These are phyloP conservation scores for Agrochola litura DNA, from an alignment of 2,888 invertebrate species.

Conservation along the genomic window DNA sequence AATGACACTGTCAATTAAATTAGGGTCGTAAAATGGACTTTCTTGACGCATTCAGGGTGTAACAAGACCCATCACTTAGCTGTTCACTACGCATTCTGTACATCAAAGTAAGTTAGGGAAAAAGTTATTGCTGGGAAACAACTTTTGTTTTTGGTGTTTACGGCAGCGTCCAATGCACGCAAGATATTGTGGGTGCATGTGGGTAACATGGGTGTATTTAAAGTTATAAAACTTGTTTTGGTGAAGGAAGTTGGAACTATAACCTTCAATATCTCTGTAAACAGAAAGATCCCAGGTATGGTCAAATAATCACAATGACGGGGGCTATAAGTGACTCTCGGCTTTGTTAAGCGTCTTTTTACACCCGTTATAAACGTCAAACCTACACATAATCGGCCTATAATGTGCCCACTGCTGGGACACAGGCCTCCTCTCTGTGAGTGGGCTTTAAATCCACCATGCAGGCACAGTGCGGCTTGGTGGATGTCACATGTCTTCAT, in stretches of 20 bases:
- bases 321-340: too few relatives aligned
- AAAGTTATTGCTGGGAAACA: not conserved
- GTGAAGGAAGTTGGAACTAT: not conserved
- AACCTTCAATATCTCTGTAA: not conserved
- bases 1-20: constrained; percentile 44
- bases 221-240: too few relatives aligned
- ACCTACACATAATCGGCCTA: not conserved
- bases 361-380: not conserved
- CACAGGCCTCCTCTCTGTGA: not conserved
- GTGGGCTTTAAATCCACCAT: not conserved
- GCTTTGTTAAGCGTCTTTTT: not conserved
- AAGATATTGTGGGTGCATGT: not conserved
- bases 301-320: not conserved
- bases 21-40: constrained; percentile 1
- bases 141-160: not conserved
- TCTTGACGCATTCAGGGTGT: not conserved
- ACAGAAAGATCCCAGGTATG: too few relatives aligned
- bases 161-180: not conserved
- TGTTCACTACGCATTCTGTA: not conserved
- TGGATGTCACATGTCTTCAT: not conserved
- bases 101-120: too few relatives aligned
- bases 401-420: not conserved
- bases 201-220: too few relatives aligned
- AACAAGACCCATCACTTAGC: not conserved
- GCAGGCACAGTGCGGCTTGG: not conserved